Evolutionary conservation across 2,888 invertebrate genomes (phyloP).

Genomic region (Pardosa pseudoannulata): DNA sequence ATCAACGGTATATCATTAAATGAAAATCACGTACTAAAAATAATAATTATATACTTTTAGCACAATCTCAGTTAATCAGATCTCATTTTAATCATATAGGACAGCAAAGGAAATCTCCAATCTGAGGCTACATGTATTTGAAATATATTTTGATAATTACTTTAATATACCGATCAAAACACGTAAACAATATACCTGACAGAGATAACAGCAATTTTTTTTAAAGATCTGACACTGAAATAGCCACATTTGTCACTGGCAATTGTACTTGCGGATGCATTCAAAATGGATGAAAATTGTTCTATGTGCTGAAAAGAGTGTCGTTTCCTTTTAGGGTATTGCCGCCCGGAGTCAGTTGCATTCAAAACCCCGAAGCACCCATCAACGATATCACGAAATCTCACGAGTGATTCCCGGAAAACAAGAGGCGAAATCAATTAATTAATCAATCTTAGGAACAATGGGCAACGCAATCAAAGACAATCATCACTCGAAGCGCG

Average conservation of each 20-base stretch:
- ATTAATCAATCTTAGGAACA: slow-evolving; percentile 58
- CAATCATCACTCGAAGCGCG: slow-evolving; percentile 11
- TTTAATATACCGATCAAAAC: neutral
- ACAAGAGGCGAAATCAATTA: slow-evolving; percentile 24
- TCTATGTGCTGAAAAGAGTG: no score
- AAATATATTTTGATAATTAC: neutral
- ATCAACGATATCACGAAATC: neutral
- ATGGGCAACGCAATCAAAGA: slow-evolving; percentile 4
- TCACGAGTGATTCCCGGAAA: neutral
- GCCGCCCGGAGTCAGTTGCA: neutral
- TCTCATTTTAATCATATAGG: neutral
- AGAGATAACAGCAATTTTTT: neutral
- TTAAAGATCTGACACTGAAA: neutral
- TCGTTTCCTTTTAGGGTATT: no score
- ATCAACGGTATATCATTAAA: no score
- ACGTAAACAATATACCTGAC: neutral
- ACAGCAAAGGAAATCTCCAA: neutral
- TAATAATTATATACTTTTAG: no score
- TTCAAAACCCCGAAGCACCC: neutral
- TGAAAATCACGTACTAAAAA: no score
- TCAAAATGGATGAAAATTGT: no score
- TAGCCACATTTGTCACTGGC: slow-evolving; percentile 7
- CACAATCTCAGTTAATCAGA: no score
- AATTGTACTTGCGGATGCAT: neutral
- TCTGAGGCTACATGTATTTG: neutral